Evolutionary conservation across 2,888 invertebrate genomes (phyloP), one percentile per base, ranked within the genome.

Genomic region (Tenthredo livida): DNA sequence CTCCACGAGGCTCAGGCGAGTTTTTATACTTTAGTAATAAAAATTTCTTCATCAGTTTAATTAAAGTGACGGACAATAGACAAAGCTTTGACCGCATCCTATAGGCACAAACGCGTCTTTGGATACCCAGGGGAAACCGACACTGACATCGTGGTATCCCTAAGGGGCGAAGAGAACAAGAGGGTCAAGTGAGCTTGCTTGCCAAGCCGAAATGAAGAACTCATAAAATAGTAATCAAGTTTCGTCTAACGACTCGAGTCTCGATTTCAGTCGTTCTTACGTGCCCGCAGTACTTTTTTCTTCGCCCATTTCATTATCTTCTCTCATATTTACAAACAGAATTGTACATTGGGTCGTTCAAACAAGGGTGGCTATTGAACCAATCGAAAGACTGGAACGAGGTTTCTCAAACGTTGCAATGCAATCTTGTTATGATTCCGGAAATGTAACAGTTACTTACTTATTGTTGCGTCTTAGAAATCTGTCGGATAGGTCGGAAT

Each of bases 201-300:
- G 72, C 72, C 72, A 72, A 40, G 37, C 37, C 40, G 72, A 40
- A 72, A 72, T 72, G 72, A 72, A 72, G 72, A 72, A 75, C 75
- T 75, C 75, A 75, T 75, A 75, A 75, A 47, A 75, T 75, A 75
- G 75, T 75, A 47, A 75, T 75, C 75, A 75, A 75, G 25, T 75
- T 75, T 47, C 75, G 47, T 75, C 75, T 75, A 75, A 75, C 75
- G 75, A 75, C 47, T 47, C 47, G 47, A 75, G 25, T 61, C 75
- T 75, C 75, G 47, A 75, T 21, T 75, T 25, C 25, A 61, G 61
- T 61, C 61, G 61, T 75, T 37, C 37, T 75, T n/a, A n/a, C 37
- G 33, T 2, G 67, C 67, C 5, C 29, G 3, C 67, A 12, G 67
- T 67, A 29, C 25, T 67, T 37, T 70, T 70, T 37, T 29, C 33